These are phyloP conservation scores for Corticium candelabrum DNA, from an alignment of 37 sponge, comb jelly and placozoan genomes.

Conservation along the genomic window DNA sequence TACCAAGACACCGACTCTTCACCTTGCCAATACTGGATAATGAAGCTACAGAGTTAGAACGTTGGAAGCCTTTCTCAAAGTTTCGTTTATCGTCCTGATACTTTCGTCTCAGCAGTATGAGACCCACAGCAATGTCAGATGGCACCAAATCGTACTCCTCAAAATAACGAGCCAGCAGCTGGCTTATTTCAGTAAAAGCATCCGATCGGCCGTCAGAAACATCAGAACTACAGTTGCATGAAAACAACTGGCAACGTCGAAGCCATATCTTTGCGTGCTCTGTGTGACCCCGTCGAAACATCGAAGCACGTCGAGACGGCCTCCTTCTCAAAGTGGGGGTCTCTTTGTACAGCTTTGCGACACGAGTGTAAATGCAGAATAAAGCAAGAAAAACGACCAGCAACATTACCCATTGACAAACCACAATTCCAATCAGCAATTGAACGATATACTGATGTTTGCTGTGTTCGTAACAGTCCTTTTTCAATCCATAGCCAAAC, in stretches of 20 bases:
- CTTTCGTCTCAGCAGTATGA: constrained; percentile 61
- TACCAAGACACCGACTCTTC: too few species aligned
- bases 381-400: neutral
- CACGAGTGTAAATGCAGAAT: neutral
- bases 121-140: constrained; percentile 78
- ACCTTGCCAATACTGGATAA: too few species aligned
- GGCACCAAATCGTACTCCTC: constrained; percentile 62
- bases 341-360: neutral
- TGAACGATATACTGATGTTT: neutral
- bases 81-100: constrained; percentile 27
- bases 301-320: neutral
- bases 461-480: neutral
- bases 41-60: too few species aligned
- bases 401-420: neutral
- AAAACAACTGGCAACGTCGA: neutral
- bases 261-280: neutral
- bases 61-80: too few species aligned
- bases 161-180: constrained; percentile 14
- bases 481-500: neutral
- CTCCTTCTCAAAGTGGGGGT: neutral
- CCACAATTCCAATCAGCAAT: neutral
- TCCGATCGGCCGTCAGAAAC: neutral
- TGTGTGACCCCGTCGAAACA: neutral
- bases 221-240: neutral
- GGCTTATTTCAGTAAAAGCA: neutral